These are phyloP conservation scores for rat (Rattus norvegicus) DNA, from an alignment of 2,113 vertebrate genomes.

Conservation along the genomic window DNA sequence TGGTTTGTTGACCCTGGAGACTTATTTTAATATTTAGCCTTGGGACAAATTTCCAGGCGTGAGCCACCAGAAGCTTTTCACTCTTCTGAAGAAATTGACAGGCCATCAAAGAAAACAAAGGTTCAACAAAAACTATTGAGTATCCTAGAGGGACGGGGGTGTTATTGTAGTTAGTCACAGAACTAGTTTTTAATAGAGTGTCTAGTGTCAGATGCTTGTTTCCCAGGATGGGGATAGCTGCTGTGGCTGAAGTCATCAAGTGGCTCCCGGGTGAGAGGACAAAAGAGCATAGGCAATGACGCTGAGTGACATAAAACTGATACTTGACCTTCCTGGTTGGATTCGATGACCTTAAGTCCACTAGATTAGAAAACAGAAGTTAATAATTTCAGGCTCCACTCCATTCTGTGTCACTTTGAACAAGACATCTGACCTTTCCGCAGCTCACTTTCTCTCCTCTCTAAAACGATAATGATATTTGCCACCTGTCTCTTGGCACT, in stretches of 20 bases:
- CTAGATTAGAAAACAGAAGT: conserved; percentile 77
- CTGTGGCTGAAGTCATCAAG: conserved; percentile 60
- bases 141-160: not conserved
- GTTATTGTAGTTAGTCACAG: conserved; percentile 50
- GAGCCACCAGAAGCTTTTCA: not conserved
- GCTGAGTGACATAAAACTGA: conserved; percentile 52
- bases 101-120: conserved; percentile 18
- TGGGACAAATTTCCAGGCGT: not conserved
- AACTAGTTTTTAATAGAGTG: conserved; percentile 57
- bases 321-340: conserved; percentile 72
- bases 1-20: not conserved
- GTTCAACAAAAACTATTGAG: conserved; percentile 5
- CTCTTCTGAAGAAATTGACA: conserved; percentile 38
- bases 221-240: conserved; percentile 35
- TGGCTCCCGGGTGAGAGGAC: conserved; percentile 59
- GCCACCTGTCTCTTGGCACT: conserved; percentile 63
- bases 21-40: conserved; percentile 1
- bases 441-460: conserved; percentile 47
- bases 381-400: conserved; percentile 70
- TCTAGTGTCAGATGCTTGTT: conserved; percentile 57
- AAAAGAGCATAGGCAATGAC: conserved; percentile 45
- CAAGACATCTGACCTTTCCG: conserved; percentile 72
- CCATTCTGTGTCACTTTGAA: conserved; percentile 71
- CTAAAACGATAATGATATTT: conserved; percentile 75
- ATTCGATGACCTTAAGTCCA: conserved; percentile 62